phyloP scores from a whole-genome alignment of 2,113 vertebrate genomes.

The Plotosus lineatus region DNA sequence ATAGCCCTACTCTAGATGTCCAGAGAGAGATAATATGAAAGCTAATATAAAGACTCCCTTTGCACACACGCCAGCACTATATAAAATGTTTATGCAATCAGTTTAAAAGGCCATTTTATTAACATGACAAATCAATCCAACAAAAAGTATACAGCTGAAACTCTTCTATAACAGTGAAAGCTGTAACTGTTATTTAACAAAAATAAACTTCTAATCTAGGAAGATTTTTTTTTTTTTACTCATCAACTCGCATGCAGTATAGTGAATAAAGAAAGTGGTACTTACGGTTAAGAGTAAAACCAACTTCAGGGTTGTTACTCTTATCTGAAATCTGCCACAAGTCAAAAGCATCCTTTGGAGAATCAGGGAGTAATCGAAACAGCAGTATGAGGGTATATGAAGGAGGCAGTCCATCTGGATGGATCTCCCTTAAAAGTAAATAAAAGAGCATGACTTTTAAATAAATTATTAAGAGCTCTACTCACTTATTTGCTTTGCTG shows the following conservation, averaged over 20 bases:
- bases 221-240: slow-evolving; percentile 24
- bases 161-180: not conserved
- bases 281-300: slow-evolving; percentile 93
- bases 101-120: slow-evolving; percentile 28
- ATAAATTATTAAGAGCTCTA: not conserved
- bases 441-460: slow-evolving; percentile 2
- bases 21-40: slow-evolving; percentile 50
- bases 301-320: slow-evolving; percentile 92
- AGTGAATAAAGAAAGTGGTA: slow-evolving; percentile 30
- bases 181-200: slow-evolving; percentile 18
- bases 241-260: slow-evolving; percentile 19
- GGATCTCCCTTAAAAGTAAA: slow-evolving; percentile 82
- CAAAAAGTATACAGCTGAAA: slow-evolving; percentile 13
- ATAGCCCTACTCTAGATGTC: not conserved
- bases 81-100: slow-evolving; percentile 19
- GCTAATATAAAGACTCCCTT: not conserved
- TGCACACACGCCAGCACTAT: not conserved
- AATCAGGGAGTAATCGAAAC: slow-evolving; percentile 90
- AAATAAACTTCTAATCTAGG: slow-evolving; percentile 1
- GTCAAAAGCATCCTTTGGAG: slow-evolving; percentile 86
- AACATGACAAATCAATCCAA: slow-evolving; percentile 34
- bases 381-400: slow-evolving; percentile 92
- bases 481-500: too few species aligned
- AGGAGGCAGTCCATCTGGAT: slow-evolving; percentile 89
- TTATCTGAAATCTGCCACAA: slow-evolving; percentile 97